Base-by-base conservation (phyloP, 2,797 vertebrate species). In the Hephaestus fuliginosus region DNA sequence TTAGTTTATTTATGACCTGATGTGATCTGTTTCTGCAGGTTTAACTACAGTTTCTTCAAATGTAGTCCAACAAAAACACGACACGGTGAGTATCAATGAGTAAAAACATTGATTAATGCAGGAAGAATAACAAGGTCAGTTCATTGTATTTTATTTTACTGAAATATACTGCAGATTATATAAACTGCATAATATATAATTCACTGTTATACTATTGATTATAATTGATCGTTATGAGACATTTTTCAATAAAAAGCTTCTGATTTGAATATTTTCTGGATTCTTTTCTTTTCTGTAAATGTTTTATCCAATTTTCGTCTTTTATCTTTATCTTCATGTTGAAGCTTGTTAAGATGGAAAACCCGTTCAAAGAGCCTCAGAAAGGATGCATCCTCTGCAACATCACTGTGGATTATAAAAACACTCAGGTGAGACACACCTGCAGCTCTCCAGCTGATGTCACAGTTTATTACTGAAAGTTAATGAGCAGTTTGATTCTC, bases 391-490 rank as follows among this genome's bases (percentile, higher is more conserved):
- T 96, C 22, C 95, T 99, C 39, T 98, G 97, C 79, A 95, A 90
- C 39, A 76, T 97, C 84, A 70, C 83, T 0, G 95, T 99, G 73
- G 96, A 99, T 87, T 98, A 94, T 86, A 99, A 97, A 90, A 99
- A 99, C 25, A 88, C 95, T 3, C 98, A 99, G 97, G 98, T 99
- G 73, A 93, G 95, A 25, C 14, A 3, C 64, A 36, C 58, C 17
- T 48, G 30, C 2, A 7, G 14, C 36, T 33, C 57, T 14, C 3
- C 0, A 5, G 6, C n/a, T 25, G 51, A 3, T 7, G 7, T 44
- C 8, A 8, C 3, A 18, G 11, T 51, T 20, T 51, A 8, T 51
- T 8, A 20, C 18, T 13, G 44, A 17, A 4, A 36, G 33, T 3
- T 15, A 15, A 46, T 17, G 14, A 17, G 15, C 6, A 46, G 46